Base-by-base conservation (phyloP, 2,888 invertebrate species). In the Eristalis tenax region DNA sequence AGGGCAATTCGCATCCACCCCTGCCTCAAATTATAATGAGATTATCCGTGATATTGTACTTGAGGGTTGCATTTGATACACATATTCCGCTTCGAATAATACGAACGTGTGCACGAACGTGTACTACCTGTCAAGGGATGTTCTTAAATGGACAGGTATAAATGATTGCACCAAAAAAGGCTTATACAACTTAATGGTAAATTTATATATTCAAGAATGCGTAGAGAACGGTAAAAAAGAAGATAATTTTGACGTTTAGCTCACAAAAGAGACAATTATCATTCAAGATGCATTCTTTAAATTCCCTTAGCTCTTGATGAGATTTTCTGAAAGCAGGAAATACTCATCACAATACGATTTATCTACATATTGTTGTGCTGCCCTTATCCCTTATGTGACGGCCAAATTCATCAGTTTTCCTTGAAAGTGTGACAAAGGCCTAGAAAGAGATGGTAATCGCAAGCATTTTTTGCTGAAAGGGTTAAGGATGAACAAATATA, bases 101-200 rank as follows among this genome's bases (percentile, higher is more conserved):
- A 23, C 32, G 80, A 71, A 70, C 84, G 84, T 76, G 84, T 84
- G 84, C 84, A 80, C 18, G 80, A 63, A 64, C 80, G 84, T 76
- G 56, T 18, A 38, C 75, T 84, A 84, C 84, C 84, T 84, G 84
- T 76, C 76, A 76, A 18, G 18, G 76, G 1, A 70, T 56, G 28
- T 6, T 43, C 43, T 50, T 50, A 18, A 18, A 50, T 18, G 50
- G 8, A 2, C n/a, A 50, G 50, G 50, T 50, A 50, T n/a, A 18
- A 50, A 50, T 50, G 18, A 18, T 18, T 50, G 50, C 18, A 50
- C 18, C 1, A 50, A 18, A n/a, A 50, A 50, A 50, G 50, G 18
- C 50, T 50, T 50, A 50, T 8, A 6, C 50, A 18, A 50, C 18
- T 50, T 50, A 50, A 50, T 50, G 8, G 18, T 8, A n/a, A 8